These are phyloP conservation scores for Vombatus ursinus DNA, from an alignment of 2,113 vertebrate species.

Conservation along the genomic window DNA sequence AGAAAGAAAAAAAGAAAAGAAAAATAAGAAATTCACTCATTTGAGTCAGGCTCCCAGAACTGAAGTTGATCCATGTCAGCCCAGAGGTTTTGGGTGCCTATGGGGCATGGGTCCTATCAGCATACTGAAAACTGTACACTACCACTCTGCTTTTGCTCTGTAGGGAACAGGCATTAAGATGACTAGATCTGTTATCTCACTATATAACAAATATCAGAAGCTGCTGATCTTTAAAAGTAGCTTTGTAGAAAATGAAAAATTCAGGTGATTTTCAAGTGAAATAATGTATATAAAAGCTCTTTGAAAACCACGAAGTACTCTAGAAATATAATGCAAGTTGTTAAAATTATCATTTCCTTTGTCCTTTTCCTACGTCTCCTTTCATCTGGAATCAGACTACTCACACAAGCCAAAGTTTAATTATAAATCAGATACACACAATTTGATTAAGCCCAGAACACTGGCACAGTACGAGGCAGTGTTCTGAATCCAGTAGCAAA, in stretches of 20 bases:
- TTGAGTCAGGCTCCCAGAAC: not conserved
- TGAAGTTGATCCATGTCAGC: not conserved
- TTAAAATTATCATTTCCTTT: not conserved
- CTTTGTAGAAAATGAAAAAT: not conserved
- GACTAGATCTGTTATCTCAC: not conserved
- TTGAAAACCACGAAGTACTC: not conserved
- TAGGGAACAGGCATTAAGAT: not conserved
- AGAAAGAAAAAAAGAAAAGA: no score
- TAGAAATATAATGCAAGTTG: not conserved
- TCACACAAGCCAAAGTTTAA: conserved; percentile 56
- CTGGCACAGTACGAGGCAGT: conserved; percentile 51
- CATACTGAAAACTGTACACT: not conserved
- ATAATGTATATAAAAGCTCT: not conserved
- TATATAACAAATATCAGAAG: not conserved
- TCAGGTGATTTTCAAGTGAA: not conserved
- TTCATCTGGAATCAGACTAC: conserved; percentile 49
- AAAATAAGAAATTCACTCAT: not conserved
- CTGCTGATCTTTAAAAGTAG: not conserved
- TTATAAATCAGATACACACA: conserved; percentile 70
- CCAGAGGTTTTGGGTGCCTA: not conserved
- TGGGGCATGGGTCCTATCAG: not conserved
- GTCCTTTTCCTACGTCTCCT: not conserved
- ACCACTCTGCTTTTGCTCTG: not conserved
- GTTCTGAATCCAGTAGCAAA: conserved; percentile 58
- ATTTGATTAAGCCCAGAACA: conserved; percentile 69